A percentile compares a stretch with the other conserved stretches of the same genome.
These are phyloP conservation scores for Cheilosia urbana DNA, from an alignment of 2,888 invertebrate species.

Conservation along the genomic window DNA sequence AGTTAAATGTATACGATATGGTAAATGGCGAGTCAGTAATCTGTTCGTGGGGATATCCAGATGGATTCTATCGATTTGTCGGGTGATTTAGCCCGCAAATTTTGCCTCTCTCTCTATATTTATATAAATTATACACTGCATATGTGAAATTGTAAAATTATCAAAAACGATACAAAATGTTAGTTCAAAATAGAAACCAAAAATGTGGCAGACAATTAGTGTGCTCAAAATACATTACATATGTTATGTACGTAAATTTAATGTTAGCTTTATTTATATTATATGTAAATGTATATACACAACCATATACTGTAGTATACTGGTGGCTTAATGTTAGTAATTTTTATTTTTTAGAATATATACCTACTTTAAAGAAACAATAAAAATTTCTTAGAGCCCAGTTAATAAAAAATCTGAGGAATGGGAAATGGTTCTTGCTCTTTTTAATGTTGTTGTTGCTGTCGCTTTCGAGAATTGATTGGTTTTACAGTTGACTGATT, in stretches of 20 bases:
- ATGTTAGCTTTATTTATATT: slow-evolving; percentile 67
- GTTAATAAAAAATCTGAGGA: slow-evolving; percentile 42
- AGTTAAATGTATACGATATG: slow-evolving; percentile 67
- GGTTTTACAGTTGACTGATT: slow-evolving; percentile 65
- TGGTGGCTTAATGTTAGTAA: slow-evolving; percentile 61
- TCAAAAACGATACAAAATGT: slow-evolving; percentile 21
- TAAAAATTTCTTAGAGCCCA: slow-evolving; percentile 40
- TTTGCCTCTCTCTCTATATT: slow-evolving; percentile 4
- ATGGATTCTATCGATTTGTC: slow-evolving; percentile 27
- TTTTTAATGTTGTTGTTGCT: not conserved
- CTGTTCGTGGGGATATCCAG: slow-evolving; percentile 41
- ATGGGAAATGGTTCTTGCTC: not conserved
- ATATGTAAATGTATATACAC: slow-evolving; percentile 25
- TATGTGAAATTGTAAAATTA: slow-evolving; percentile 20
- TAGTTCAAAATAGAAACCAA: slow-evolving; percentile 51
- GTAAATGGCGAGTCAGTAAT: slow-evolving; percentile 43
- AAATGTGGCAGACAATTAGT: slow-evolving; percentile 35
- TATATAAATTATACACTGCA: slow-evolving; percentile 7
- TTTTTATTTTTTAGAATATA: slow-evolving; percentile 41
- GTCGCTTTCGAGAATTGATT: slow-evolving; percentile 47
- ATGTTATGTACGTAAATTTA: slow-evolving; percentile 25
- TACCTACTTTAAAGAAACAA: slow-evolving; percentile 42
- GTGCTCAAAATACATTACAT: slow-evolving; percentile 41
- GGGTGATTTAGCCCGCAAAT: slow-evolving; percentile 26
- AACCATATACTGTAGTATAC: slow-evolving; percentile 22